phyloP scores from a whole-genome alignment of 35 echinoderm and acorn worm species.

The Apostichopus californicus region DNA sequence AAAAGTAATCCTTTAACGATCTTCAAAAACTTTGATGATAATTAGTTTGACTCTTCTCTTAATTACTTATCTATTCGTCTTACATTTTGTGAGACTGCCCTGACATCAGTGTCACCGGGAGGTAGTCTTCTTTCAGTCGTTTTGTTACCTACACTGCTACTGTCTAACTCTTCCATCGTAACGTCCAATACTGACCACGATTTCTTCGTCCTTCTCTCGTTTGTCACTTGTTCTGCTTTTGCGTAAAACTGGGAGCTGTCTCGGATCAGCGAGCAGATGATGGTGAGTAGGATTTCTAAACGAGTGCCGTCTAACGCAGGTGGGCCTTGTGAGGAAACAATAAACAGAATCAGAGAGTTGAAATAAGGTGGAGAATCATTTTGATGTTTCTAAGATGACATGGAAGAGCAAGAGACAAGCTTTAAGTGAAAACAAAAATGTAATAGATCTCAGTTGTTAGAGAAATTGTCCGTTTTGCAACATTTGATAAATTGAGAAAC shows the following conservation, averaged over 20 bases:
- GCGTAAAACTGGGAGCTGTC: constrained; percentile 53
- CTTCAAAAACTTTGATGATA: no score
- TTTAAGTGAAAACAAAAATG: no score
- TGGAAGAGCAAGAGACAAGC: no score
- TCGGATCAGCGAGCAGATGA: constrained; percentile 29
- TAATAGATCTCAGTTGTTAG: no score
- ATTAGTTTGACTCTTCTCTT: no score
- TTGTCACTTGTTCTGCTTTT: background rate
- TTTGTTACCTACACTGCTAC: background rate
- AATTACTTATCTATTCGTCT: no score
- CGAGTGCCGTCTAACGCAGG: constrained; percentile 11
- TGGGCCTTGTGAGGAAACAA: background rate
- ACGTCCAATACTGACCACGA: background rate
- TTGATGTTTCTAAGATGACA: no score
- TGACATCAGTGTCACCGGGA: background rate
- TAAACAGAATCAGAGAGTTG: background rate
- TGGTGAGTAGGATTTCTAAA: constrained; percentile 12
- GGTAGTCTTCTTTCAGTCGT: background rate
- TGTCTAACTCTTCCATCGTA: constrained; percentile 46
- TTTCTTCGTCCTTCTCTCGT: background rate
- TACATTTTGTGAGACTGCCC: background rate
- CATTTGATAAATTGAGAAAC: no score
- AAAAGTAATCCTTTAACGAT: no score
- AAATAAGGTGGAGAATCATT: no score
- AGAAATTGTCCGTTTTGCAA: no score